Percentiles rank a stretch among this genome's conserved stretches.
These are phyloP conservation scores for Portunus trituberculatus DNA, from an alignment of 1,140 invertebrate genomes.

Conservation along the genomic window DNA sequence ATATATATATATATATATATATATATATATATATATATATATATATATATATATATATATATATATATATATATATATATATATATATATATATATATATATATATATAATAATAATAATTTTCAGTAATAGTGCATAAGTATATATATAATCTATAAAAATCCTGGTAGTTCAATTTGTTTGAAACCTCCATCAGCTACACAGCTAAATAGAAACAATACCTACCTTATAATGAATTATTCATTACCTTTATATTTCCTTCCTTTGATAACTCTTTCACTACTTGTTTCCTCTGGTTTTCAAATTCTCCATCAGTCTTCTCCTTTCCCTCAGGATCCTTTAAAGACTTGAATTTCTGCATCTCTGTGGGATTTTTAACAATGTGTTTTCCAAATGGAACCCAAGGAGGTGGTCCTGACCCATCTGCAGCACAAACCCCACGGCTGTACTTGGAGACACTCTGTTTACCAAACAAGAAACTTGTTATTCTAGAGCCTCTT, in stretches of 20 bases:
- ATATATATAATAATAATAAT: background rate
- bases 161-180: background rate
- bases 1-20: too few relatives aligned
- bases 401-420: conserved; percentile 89
- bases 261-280: conserved; percentile 78
- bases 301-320: conserved; percentile 81
- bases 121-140: too few relatives aligned
- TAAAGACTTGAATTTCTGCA: conserved; percentile 86
- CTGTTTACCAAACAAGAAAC: background rate
- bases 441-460: conserved; percentile 69
- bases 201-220: background rate
- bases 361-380: conserved; percentile 83
- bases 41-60: too few relatives aligned
- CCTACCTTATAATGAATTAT: background rate
- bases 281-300: conserved; percentile 81
- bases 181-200: background rate
- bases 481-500: background rate
- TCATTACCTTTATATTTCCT: conserved; percentile 57
- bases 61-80: too few relatives aligned
- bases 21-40: too few relatives aligned
- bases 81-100: too few relatives aligned
- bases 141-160: background rate
- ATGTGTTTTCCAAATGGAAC: conserved; percentile 93
- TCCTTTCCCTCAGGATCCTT: conserved; percentile 71
- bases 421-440: conserved; percentile 57